A percentile compares a stretch with the other conserved stretches of the same genome.
Conservation (phyloP, 2,888 invertebrate genomes). For the Spilarctia lutea region DNA sequence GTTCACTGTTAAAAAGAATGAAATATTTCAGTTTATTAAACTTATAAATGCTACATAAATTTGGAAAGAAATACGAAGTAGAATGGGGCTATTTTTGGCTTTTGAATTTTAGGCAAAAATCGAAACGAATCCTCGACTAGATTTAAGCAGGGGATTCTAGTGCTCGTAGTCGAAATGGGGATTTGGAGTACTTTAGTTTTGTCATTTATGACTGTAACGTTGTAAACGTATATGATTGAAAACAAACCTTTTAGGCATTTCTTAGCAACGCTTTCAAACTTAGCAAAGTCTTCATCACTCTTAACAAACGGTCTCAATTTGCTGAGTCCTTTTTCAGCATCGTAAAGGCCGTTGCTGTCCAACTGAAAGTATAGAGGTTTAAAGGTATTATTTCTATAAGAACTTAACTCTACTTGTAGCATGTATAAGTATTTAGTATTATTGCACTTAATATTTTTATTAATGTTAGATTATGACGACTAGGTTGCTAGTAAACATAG, state of each 20-base stretch:
- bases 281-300: constrained; percentile 39
- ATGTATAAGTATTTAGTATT: neutral
- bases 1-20: constrained; percentile 40
- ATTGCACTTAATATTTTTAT: no score
- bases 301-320: constrained; percentile 33
- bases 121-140: no score
- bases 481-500: no score
- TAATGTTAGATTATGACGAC: no score
- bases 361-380: constrained; percentile 34
- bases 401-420: neutral
- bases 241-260: constrained; percentile 43
- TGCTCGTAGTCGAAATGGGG: neutral
- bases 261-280: constrained; percentile 34
- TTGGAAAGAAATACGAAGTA: no score
- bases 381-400: neutral
- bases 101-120: no score
- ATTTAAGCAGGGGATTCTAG: no score
- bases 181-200: neutral
- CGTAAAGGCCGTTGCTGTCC: constrained; percentile 42
- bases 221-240: no score
- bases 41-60: no score
- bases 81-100: no score
- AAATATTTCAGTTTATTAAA: constrained; percentile 8
- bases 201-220: neutral
- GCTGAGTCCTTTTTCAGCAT: constrained; percentile 28